Evolutionary conservation across 64 coral and sea anemone species (phyloP).

Genomic region (Dendrophyllia cribrosa): DNA sequence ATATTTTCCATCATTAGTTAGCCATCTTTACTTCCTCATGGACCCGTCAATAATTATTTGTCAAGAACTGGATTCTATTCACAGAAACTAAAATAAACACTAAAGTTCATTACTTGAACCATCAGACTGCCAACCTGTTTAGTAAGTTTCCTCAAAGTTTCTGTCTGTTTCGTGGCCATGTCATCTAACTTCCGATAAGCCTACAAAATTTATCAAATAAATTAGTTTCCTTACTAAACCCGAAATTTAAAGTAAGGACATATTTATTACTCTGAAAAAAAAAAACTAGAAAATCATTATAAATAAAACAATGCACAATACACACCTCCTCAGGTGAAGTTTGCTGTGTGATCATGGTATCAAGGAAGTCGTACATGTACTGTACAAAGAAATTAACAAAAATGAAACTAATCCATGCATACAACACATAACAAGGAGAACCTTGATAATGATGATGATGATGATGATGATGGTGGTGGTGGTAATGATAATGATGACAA

Average conservation of each 20-base stretch:
- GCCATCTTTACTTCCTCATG: too few relatives aligned
- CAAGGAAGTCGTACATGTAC: conserved; percentile 99
- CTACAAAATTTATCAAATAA: conserved; percentile 35
- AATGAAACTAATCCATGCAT: not conserved
- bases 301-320: not conserved
- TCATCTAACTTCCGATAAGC: conserved; percentile 99
- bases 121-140: conserved; percentile 74
- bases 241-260: too few relatives aligned
- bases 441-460: too few relatives aligned
- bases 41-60: too few relatives aligned
- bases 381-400: conserved; percentile 42
- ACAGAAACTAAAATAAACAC: too few relatives aligned
- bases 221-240: too few relatives aligned
- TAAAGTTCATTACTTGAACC: not conserved
- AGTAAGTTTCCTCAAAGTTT: conserved; percentile 94
- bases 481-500: too few relatives aligned
- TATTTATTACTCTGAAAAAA: not conserved
- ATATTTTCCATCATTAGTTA: too few relatives aligned
- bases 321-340: conserved; percentile 99
- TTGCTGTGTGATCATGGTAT: conserved; percentile 98
- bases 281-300: not conserved
- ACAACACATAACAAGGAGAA: too few relatives aligned
- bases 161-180: conserved; percentile 99
- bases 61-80: too few relatives aligned
- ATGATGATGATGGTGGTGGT: too few relatives aligned